Evolutionary conservation across 2,113 vertebrate species (phyloP).

Genomic region (Marmota flaviventris): DNA sequence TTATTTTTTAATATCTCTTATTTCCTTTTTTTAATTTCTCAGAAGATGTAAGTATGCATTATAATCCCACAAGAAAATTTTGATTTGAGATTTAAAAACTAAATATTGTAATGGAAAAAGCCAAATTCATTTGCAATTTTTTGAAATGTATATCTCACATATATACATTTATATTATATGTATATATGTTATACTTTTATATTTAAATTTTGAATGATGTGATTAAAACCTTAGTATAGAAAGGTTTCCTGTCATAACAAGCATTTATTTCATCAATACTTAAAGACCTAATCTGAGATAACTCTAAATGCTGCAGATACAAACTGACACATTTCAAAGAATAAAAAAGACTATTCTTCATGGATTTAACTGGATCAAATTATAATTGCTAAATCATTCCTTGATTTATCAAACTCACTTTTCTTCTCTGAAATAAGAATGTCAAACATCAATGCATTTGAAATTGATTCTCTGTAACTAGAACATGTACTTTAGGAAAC

Average conservation of each 20-base stretch:
- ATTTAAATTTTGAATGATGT: background rate
- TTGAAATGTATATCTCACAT: background rate
- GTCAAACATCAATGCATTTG: conserved; percentile 63
- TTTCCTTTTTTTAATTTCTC: background rate
- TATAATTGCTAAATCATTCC: background rate
- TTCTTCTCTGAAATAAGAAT: background rate
- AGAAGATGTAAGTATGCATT: background rate
- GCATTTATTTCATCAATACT: background rate
- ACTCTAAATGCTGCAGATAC: background rate
- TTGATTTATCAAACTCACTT: background rate
- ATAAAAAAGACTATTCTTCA: background rate
- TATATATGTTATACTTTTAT: too few species aligned
- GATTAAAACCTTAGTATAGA: background rate
- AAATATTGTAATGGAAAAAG: background rate
- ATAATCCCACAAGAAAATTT: background rate
- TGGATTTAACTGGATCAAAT: background rate
- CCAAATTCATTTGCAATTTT: background rate
- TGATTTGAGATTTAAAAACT: background rate
- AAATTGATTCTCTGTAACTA: conserved; percentile 3
- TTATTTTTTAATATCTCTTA: background rate
- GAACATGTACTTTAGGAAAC: conserved; percentile 55
- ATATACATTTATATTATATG: background rate
- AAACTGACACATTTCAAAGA: background rate
- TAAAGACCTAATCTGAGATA: background rate
- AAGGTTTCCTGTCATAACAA: background rate